These are phyloP conservation scores for Lucilia sericata DNA, from an alignment of 1,140 invertebrate genomes.

Conservation along the genomic window DNA sequence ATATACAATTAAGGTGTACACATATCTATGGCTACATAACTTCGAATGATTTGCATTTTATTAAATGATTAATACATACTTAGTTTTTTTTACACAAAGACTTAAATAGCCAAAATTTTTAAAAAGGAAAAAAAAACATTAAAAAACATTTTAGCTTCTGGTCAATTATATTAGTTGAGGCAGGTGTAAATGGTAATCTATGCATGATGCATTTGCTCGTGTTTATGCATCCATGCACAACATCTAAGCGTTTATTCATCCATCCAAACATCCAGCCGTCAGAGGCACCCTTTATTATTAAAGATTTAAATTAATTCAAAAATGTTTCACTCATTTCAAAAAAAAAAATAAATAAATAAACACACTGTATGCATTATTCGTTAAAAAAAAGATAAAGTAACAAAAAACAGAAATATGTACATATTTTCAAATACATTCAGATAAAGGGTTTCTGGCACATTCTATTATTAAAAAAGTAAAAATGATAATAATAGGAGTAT, in stretches of 20 bases:
- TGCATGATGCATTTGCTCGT: neutral
- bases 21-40: neutral
- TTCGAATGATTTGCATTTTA: slow-evolving; percentile 37
- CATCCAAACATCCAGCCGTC: slow-evolving; percentile 8
- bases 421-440: neutral
- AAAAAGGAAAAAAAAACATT: neutral
- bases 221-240: neutral
- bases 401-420: neutral
- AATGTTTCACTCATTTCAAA: neutral
- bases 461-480: slow-evolving; percentile 1
- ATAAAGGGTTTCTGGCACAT: slow-evolving; percentile 30
- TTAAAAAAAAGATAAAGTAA: neutral
- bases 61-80: slow-evolving; percentile 23
- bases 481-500: no score
- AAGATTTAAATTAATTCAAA: slow-evolving; percentile 44
- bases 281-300: slow-evolving; percentile 35
- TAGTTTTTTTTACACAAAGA: neutral
- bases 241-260: no score
- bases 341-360: neutral
- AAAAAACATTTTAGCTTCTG: neutral
- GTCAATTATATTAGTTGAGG: neutral
- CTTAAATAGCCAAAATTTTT: neutral
- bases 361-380: neutral
- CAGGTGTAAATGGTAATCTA: slow-evolving; percentile 31
- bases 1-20: no score